Conservation (phyloP, 2,888 invertebrate genomes). For the Theodoxus fluviatilis region DNA sequence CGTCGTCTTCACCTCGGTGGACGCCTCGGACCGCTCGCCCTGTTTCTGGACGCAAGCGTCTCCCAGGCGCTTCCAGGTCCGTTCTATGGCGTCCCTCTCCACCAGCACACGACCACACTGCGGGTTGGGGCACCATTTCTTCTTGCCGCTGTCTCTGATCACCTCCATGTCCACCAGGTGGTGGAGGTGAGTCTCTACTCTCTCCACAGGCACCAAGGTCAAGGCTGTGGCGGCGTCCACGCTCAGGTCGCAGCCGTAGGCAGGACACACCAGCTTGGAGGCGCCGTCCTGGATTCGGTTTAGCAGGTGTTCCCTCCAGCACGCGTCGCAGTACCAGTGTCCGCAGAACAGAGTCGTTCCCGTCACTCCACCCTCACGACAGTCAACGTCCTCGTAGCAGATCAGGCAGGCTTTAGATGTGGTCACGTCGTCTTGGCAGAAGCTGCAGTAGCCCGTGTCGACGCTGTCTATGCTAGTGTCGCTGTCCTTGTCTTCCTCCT, state of each 20-base stretch:
- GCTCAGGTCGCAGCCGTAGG: conserved; percentile 35
- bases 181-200: too few relatives aligned
- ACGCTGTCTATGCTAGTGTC: conserved; percentile 18
- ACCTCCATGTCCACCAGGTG: conserved; percentile 33
- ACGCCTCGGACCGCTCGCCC: conserved; percentile 25
- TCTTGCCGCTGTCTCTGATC: conserved; percentile 23
- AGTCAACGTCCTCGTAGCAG: conserved; percentile 36
- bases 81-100: too few relatives aligned
- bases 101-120: conserved; percentile 39
- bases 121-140: conserved; percentile 43
- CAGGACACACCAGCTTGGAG: conserved; percentile 35
- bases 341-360: conserved; percentile 37
- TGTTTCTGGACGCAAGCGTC: too few relatives aligned
- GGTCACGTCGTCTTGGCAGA: neutral
- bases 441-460: neutral
- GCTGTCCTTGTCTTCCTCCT: conserved; percentile 14
- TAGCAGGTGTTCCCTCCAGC: conserved; percentile 40
- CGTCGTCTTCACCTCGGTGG: too few relatives aligned
- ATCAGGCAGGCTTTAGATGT: conserved; percentile 36
- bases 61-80: conserved; percentile 20
- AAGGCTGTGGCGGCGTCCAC: conserved; percentile 35
- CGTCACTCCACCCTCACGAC: neutral
- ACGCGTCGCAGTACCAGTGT: conserved; percentile 46
- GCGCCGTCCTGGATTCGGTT: conserved; percentile 31
- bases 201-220: conserved; percentile 29